Percentiles rank a stretch among this genome's conserved stretches.
Evolutionary conservation across 2,113 vertebrate genomes (phyloP).

Genomic region (Nansenia antarctica): DNA sequence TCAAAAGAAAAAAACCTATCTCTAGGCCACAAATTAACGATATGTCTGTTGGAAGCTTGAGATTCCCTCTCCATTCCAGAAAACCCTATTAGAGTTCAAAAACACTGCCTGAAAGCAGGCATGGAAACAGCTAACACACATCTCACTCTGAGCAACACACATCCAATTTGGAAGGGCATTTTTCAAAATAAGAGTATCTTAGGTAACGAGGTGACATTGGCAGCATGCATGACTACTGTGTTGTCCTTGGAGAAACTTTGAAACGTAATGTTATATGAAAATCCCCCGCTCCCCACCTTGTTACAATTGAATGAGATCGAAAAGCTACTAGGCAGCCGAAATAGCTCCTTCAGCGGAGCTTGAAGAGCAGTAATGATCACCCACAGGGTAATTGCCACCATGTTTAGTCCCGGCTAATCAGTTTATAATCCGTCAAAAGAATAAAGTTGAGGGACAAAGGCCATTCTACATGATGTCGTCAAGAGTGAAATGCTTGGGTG

Average conservation of each 20-base stretch:
- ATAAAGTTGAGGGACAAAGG: not conserved
- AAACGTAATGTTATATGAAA: not conserved
- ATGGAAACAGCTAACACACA: conserved; percentile 19
- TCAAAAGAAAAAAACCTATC: conserved; percentile 17
- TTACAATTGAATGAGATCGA: conserved; percentile 24
- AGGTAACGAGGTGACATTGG: conserved; percentile 15
- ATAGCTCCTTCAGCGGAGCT: not conserved
- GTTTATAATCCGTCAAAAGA: conserved; percentile 2
- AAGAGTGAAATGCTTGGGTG: conserved; percentile 5
- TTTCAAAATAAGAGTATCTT: not conserved
- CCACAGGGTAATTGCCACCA: conserved; percentile 36
- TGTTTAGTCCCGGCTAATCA: conserved; percentile 18
- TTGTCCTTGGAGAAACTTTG: conserved; percentile 7
- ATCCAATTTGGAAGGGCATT: conserved; percentile 26
- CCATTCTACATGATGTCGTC: conserved; percentile 26
- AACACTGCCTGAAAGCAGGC: conserved; percentile 10
- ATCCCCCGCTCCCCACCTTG: not conserved
- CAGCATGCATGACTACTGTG: not conserved
- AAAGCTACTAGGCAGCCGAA: not conserved
- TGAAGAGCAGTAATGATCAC: conserved; percentile 42
- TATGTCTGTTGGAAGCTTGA: conserved; percentile 29
- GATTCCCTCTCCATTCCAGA: conserved; percentile 38
- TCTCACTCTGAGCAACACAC: conserved; percentile 12
- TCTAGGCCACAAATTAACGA: conserved; percentile 58
- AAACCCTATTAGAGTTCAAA: conserved; percentile 40